Percentiles rank a stretch among this genome's conserved stretches.
Conservation (phyloP, 2,113 vertebrate species). For the Microtus montanus region DNA sequence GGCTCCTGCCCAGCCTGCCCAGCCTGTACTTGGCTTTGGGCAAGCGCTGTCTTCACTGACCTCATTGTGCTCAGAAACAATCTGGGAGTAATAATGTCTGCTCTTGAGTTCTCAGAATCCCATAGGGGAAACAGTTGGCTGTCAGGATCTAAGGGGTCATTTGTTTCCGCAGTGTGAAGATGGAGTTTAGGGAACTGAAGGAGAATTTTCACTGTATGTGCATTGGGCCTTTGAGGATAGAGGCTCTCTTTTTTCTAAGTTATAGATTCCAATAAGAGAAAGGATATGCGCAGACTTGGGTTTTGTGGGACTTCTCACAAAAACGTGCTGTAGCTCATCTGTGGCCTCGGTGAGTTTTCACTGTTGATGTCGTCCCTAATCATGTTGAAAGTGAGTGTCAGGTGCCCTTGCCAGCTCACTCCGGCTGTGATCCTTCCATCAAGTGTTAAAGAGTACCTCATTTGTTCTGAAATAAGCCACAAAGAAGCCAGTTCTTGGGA, state of each 20-base stretch:
- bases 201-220: conserved; percentile 11
- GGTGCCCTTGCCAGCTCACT: not conserved
- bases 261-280: not conserved
- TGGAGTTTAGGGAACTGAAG: conserved; percentile 22
- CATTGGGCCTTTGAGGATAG: not conserved
- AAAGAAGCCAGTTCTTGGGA: not conserved
- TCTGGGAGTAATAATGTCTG: conserved; percentile 31
- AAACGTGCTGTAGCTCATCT: not conserved
- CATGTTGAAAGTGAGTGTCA: not conserved
- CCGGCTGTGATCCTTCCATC: not conserved
- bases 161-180: conserved; percentile 23
- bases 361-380: not conserved
- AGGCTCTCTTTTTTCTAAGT: not conserved
- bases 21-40: not conserved
- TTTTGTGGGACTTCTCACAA: not conserved
- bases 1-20: not conserved
- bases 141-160: not conserved
- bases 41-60: not conserved
- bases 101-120: conserved; percentile 50
- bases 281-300: not conserved
- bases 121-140: conserved; percentile 8
- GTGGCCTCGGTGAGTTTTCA: not conserved
- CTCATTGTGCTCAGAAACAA: conserved; percentile 4
- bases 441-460: not conserved
- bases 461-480: not conserved